Conservation (phyloP, 2,888 invertebrate genomes). For the Trisateles emortualis region DNA sequence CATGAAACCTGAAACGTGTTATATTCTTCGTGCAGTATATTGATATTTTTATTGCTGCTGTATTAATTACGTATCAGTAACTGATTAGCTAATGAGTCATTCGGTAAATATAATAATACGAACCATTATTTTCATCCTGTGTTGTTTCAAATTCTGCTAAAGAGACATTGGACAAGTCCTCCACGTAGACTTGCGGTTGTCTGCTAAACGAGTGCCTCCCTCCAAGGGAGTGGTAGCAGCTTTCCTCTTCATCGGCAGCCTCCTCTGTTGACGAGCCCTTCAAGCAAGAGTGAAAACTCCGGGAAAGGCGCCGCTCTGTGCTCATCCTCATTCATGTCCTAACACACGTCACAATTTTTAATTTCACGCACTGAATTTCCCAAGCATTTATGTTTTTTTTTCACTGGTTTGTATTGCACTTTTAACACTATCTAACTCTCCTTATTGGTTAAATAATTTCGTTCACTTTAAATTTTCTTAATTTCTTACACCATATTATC, state of each 20-base stretch:
- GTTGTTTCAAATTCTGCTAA: slow-evolving; percentile 78
- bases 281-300: slow-evolving; percentile 90
- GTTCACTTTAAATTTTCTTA: slow-evolving; percentile 25
- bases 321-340: slow-evolving; percentile 84
- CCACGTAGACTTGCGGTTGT: slow-evolving; percentile 79
- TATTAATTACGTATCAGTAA: slow-evolving; percentile 18
- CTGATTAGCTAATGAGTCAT: slow-evolving; percentile 19
- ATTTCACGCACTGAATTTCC: slow-evolving; percentile 47
- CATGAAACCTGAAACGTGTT: no score
- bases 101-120: slow-evolving; percentile 35
- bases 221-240: slow-evolving; percentile 81
- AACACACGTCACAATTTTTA: slow-evolving; percentile 52
- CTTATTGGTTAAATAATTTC: slow-evolving; percentile 23
- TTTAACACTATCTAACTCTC: slow-evolving; percentile 25
- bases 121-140: slow-evolving; percentile 79
- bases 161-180: slow-evolving; percentile 78
- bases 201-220: slow-evolving; percentile 77
- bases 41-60: not conserved
- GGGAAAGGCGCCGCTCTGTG: slow-evolving; percentile 87
- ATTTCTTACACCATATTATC: slow-evolving; percentile 32
- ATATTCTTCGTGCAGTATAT: no score
- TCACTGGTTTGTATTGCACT: slow-evolving; percentile 42
- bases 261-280: slow-evolving; percentile 87
- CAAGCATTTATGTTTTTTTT: slow-evolving; percentile 26
- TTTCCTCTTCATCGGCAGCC: slow-evolving; percentile 81